phyloP scores from a whole-genome alignment of 2,113 vertebrate genomes.

The Macquaria australasica region DNA sequence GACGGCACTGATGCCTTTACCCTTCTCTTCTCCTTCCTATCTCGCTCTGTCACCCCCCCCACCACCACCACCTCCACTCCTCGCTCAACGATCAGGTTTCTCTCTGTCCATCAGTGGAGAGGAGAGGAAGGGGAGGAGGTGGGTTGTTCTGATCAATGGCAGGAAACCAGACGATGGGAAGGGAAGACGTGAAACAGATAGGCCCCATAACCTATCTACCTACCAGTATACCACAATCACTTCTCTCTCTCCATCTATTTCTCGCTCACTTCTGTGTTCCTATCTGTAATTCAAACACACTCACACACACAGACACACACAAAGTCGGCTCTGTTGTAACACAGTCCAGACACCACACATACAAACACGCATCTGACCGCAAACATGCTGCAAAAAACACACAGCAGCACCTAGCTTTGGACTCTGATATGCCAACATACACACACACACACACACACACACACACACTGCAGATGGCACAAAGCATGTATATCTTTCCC shows the following conservation, averaged over 20 bases:
- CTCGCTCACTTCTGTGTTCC: slow-evolving; percentile 33
- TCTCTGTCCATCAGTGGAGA: slow-evolving; percentile 92
- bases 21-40: slow-evolving; percentile 79
- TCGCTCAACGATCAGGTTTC: slow-evolving; percentile 90
- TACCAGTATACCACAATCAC: slow-evolving; percentile 66
- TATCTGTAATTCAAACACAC: slow-evolving; percentile 52
- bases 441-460: background rate
- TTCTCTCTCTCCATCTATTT: slow-evolving; percentile 51
- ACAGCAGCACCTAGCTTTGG: slow-evolving; percentile 21
- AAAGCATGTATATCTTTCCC: slow-evolving; percentile 8
- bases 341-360: slow-evolving; percentile 56
- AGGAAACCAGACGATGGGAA: slow-evolving; percentile 96
- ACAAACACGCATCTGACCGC: slow-evolving; percentile 68
- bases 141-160: slow-evolving; percentile 96
- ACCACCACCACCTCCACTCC: slow-evolving; percentile 69
- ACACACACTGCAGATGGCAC: background rate
- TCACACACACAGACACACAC: slow-evolving; percentile 39
- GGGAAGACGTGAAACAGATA: slow-evolving; percentile 97
- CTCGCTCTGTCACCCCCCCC: background rate
- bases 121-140: slow-evolving; percentile 85
- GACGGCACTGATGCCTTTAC: slow-evolving; percentile 74
- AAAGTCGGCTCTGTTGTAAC: slow-evolving; percentile 24
- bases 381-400: slow-evolving; percentile 58
- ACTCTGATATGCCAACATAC: slow-evolving; percentile 33
- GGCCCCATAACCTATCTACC: slow-evolving; percentile 72